These are phyloP conservation scores for Nomada lathburiana DNA, from an alignment of 2,888 invertebrate species.

Conservation along the genomic window DNA sequence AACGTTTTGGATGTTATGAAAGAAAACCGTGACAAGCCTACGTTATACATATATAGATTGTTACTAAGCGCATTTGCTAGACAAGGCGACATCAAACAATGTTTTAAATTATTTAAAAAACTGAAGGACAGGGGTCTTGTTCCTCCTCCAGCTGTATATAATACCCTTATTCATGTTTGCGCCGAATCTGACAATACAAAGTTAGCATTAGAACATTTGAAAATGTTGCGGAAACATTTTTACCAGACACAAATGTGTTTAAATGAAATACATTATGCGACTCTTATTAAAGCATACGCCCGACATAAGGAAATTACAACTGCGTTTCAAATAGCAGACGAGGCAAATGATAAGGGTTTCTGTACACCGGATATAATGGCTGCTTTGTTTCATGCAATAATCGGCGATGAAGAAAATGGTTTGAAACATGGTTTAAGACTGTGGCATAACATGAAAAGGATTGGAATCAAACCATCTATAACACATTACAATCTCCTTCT, in stretches of 20 bases:
- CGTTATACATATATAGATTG: conserved; percentile 91
- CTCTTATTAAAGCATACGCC: conserved; percentile 96
- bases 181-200: conserved; percentile 89
- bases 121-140: conserved; percentile 91
- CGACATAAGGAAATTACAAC: conserved; percentile 91
- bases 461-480: conserved; percentile 88
- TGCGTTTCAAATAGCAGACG: conserved; percentile 93
- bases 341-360: conserved; percentile 90
- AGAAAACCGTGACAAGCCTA: conserved; percentile 92
- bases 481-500: conserved; percentile 93
- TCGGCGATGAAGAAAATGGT: conserved; percentile 91
- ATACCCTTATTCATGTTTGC: conserved; percentile 95
- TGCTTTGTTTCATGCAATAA: conserved; percentile 93
- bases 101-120: conserved; percentile 92
- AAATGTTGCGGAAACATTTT: conserved; percentile 88
- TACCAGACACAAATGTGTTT: conserved; percentile 89
- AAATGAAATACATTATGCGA: conserved; percentile 92
- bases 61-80: conserved; percentile 93
- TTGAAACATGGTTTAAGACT: conserved; percentile 92
- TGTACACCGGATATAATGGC: conserved; percentile 90
- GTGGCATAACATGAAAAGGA: conserved; percentile 93
- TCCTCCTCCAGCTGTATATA: conserved; percentile 91
- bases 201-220: conserved; percentile 90
- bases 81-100: conserved; percentile 94
- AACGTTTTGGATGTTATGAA: conserved; percentile 92